A percentile compares a stretch with the other conserved stretches of the same genome.
phyloP scores from a whole-genome alignment of 2,797 vertebrate genomes.

The Poeciliopsis presidionis region DNA sequence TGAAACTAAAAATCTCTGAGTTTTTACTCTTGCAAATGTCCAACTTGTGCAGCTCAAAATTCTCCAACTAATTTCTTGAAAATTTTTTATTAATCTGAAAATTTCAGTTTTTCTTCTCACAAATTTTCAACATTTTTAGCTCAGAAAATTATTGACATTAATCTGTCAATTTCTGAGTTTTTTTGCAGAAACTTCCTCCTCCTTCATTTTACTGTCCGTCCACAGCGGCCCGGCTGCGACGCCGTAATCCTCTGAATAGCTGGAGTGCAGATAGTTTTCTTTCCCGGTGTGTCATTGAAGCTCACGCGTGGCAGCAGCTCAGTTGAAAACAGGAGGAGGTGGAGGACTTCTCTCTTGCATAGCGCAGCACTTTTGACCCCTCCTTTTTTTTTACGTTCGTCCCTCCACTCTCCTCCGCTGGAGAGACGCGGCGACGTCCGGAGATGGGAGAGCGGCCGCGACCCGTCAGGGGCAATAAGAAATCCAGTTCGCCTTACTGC shows the following conservation, averaged over 20 bases:
- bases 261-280: slow-evolving; percentile 38
- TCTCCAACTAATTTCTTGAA: no score
- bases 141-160: no score
- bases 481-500: slow-evolving; percentile 77
- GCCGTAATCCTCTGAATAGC: slow-evolving; percentile 52
- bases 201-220: slow-evolving; percentile 18
- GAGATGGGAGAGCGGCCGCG: slow-evolving; percentile 45
- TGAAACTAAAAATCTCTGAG: no score
- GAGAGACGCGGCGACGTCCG: slow-evolving; percentile 28
- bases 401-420: slow-evolving; percentile 57
- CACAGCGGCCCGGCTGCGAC: no score
- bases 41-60: no score
- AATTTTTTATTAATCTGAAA: no score
- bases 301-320: slow-evolving; percentile 1
- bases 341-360: slow-evolving; percentile 67
- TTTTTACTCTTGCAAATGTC: no score
- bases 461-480: slow-evolving; percentile 81
- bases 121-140: no score
- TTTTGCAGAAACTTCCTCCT: no score
- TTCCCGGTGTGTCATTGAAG: slow-evolving; percentile 33
- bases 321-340: slow-evolving; percentile 23
- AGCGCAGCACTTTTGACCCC: slow-evolving; percentile 79
- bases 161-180: no score
- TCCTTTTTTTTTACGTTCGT: slow-evolving; percentile 28
- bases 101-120: no score